Evolutionary conservation across 2,113 vertebrate species (phyloP), one percentile per base, ranked within the genome.

Genomic region (Aldabrachelys gigantea): DNA sequence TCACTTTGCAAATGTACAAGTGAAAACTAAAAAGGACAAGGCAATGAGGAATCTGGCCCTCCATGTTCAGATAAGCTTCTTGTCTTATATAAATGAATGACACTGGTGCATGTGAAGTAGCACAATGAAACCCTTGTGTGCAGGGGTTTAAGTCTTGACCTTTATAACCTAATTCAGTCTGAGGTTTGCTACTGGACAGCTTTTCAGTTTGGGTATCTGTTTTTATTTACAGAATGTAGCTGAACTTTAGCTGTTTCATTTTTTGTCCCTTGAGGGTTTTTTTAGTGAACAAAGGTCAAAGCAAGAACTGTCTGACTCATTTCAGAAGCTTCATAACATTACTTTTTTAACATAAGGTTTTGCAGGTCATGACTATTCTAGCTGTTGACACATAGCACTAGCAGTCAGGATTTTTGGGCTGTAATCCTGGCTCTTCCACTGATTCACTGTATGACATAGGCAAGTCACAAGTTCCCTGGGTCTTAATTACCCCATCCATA

Each of bases 371-470:
- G 56, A 75, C 10, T 62, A 13, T 14, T 35, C 9, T 76, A 82
- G 19, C 19, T 69, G 6, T 81, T 94, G 91, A 89, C 96, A 95
- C 85, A 95, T 91, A 94, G 0, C 2, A 86, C 3, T 10, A 2
- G 0, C 89, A 81, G 62, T 94, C 50, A 95, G 62, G 78, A 78
- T 7, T 80, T 90, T 78, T 88, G 89, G 87, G 85, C 59, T 75
- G 69, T 78, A 11, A 62, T 89, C 83, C 93, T 89, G 88, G 1
- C 72, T 88, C 80, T 89, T 87, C 90, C 84, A 59, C 3, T 41
- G 82, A 24, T 93, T 57, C 62, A 11, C 22, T 47, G 44, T 35
- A 47, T 95, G 94, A 97, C 89, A 89, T 94, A 88, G 81, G 53
- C 62, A 69, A n/a, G 62, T n/a, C 14, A 35, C 53, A 95, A 94